Evolutionary conservation across 2,797 vertebrate species (phyloP).

Genomic region (Galaxias olidus): DNA sequence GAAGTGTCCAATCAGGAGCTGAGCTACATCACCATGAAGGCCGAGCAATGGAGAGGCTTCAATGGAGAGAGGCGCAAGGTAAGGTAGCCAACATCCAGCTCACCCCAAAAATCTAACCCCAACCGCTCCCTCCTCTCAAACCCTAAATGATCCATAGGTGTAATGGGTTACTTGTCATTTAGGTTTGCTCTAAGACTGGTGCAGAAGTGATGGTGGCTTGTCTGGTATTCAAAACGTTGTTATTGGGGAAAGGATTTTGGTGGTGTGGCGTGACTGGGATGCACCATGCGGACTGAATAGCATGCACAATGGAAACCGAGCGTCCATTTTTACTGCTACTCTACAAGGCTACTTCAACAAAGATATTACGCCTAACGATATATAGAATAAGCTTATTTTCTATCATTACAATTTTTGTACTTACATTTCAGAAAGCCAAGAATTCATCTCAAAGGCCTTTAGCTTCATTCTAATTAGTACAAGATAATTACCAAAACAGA

Average conservation of each 20-base stretch:
- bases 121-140: slow-evolving; percentile 32
- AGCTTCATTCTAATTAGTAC: slow-evolving; percentile 78
- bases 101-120: not conserved
- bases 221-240: slow-evolving; percentile 20
- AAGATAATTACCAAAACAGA: slow-evolving; percentile 81
- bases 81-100: slow-evolving; percentile 38
- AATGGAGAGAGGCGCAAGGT: slow-evolving; percentile 89
- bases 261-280: not conserved
- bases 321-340: slow-evolving; percentile 17
- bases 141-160: slow-evolving; percentile 37
- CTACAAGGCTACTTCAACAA: slow-evolving; percentile 44
- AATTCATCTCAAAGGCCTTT: slow-evolving; percentile 79
- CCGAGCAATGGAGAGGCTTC: slow-evolving; percentile 90
- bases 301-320: slow-evolving; percentile 11
- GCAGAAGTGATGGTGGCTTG: slow-evolving; percentile 16
- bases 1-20: slow-evolving; percentile 93
- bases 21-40: slow-evolving; percentile 86
- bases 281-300: slow-evolving; percentile 14
- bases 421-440: slow-evolving; percentile 77
- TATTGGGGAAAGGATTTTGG: slow-evolving; percentile 12
- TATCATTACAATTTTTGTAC: slow-evolving; percentile 72
- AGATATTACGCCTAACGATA: slow-evolving; percentile 41
- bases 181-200: slow-evolving; percentile 41
- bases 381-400: slow-evolving; percentile 53
- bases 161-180: slow-evolving; percentile 53